A percentile compares a stretch with the other conserved stretches of the same genome.
Evolutionary conservation across 2,888 invertebrate genomes (phyloP).

Genomic region (Muschampia plurimacula): DNA sequence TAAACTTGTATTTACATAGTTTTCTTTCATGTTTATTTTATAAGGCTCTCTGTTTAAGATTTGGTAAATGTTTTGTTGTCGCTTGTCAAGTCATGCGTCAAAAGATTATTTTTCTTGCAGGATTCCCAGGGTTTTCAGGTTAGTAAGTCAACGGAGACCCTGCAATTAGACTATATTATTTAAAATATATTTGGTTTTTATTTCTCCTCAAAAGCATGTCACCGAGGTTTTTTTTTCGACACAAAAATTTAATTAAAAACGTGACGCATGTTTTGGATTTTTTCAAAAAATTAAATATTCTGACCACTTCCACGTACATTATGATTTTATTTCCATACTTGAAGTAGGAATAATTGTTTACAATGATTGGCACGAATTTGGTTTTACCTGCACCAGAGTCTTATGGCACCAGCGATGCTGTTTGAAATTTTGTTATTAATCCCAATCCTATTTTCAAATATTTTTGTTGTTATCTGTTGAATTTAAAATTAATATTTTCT

Average conservation of each 20-base stretch:
- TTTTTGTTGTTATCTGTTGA: not conserved
- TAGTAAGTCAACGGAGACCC: constrained; percentile 57
- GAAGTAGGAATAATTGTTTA: not conserved
- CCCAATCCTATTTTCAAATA: not conserved
- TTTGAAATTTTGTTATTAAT: constrained; percentile 14
- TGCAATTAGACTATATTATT: constrained; percentile 20
- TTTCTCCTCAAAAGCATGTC: constrained; percentile 12
- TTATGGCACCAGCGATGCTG: not conserved
- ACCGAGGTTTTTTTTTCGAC: not conserved
- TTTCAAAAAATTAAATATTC: not conserved
- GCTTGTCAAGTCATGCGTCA: constrained; percentile 59
- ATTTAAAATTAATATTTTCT: constrained; percentile 8
- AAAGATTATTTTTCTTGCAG: constrained; percentile 77
- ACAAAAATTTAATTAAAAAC: not conserved
- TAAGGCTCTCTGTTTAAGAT: constrained; percentile 10
- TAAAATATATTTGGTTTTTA: constrained; percentile 14
- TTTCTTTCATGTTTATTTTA: not conserved
- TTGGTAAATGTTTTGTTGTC: constrained; percentile 37
- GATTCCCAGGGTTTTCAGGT: constrained; percentile 85
- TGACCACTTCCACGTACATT: no score
- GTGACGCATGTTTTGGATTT: not conserved
- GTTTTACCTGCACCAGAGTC: constrained; percentile 21
- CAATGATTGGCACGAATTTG: constrained; percentile 12
- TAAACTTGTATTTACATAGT: not conserved
- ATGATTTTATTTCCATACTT: not conserved